Conservation (phyloP, 1,140 invertebrate genomes). For the Drosophila ohnishii region DNA sequence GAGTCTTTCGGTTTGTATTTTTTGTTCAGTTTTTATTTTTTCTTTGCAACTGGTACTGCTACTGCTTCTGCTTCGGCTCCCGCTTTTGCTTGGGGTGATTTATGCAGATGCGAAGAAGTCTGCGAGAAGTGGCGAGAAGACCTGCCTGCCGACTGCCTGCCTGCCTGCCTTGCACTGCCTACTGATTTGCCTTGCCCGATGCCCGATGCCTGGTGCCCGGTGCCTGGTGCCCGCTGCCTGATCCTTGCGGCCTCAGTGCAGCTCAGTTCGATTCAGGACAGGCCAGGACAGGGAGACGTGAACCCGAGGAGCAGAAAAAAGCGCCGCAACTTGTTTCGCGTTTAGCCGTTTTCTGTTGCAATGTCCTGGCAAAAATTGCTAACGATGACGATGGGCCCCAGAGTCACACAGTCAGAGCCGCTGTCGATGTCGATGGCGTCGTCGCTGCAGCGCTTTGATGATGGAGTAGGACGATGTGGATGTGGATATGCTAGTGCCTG, state of each 20-base stretch:
- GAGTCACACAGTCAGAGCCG: constrained; percentile 56
- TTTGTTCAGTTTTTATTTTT: constrained; percentile 32
- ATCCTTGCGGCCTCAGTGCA: constrained; percentile 24
- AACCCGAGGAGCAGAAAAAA: constrained; percentile 79
- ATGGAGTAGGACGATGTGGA: constrained; percentile 46
- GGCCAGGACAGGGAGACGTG: constrained; percentile 53
- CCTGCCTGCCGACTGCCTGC: constrained; percentile 69
- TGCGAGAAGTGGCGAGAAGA: constrained; percentile 56
- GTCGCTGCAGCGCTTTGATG: constrained; percentile 73
- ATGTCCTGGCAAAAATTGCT: constrained; percentile 78
- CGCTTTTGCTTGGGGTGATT: constrained; percentile 56
- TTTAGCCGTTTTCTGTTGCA: constrained; percentile 83
- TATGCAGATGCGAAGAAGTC: constrained; percentile 72
- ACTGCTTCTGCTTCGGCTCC: constrained; percentile 30
- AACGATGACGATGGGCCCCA: constrained; percentile 76
- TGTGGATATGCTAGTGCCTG: constrained; percentile 33
- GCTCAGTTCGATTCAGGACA: constrained; percentile 35
- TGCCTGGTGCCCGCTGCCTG: constrained; percentile 32
- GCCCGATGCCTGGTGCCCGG: constrained; percentile 38
- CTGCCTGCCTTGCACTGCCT: constrained; percentile 69
- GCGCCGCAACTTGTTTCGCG: constrained; percentile 82
- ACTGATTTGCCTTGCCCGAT: constrained; percentile 57
- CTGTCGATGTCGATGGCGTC: constrained; percentile 49
- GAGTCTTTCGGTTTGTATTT: constrained; percentile 22
- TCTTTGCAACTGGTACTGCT: constrained; percentile 18